These are phyloP conservation scores for Chouioia cunea DNA, from an alignment of 2,888 invertebrate genomes.

Conservation along the genomic window DNA sequence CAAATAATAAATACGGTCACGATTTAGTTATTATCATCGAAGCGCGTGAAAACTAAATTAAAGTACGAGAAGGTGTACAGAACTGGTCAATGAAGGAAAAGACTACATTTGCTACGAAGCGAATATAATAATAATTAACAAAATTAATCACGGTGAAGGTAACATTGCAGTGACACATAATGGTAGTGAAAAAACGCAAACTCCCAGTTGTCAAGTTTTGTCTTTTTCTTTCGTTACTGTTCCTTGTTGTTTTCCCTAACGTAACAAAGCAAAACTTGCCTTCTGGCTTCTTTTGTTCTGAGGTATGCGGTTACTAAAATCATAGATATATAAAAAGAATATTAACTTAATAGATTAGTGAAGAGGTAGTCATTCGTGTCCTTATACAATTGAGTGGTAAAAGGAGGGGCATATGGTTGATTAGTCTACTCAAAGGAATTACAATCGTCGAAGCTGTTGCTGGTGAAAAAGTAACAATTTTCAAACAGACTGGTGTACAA, in stretches of 20 bases:
- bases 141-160: conserved; percentile 47
- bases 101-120: conserved; percentile 30
- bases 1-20: conserved; percentile 47
- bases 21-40: conserved; percentile 20
- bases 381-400: conserved; percentile 45
- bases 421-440: conserved; percentile 40
- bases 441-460: conserved; percentile 33
- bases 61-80: conserved; percentile 48
- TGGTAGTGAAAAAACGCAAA: conserved; percentile 40
- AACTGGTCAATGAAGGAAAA: conserved; percentile 46
- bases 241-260: neutral
- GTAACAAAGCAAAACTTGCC: conserved; percentile 29
- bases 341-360: conserved; percentile 64
- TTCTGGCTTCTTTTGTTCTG: conserved; percentile 59
- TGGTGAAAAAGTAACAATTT: conserved; percentile 34
- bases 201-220: conserved; percentile 14
- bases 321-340: conserved; percentile 65
- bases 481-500: conserved; percentile 24
- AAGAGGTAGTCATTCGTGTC: conserved; percentile 64
- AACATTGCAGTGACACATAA: conserved; percentile 45
- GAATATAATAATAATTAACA: conserved; percentile 42
- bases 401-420: conserved; percentile 24
- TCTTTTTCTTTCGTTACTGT: too few relatives aligned
- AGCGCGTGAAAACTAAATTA: conserved; percentile 32
- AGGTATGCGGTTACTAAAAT: conserved; percentile 67